Evolutionary conservation across 2,888 invertebrate species (phyloP), one percentile per base, ranked within the genome.

Genomic region (Resseliella maxima): DNA sequence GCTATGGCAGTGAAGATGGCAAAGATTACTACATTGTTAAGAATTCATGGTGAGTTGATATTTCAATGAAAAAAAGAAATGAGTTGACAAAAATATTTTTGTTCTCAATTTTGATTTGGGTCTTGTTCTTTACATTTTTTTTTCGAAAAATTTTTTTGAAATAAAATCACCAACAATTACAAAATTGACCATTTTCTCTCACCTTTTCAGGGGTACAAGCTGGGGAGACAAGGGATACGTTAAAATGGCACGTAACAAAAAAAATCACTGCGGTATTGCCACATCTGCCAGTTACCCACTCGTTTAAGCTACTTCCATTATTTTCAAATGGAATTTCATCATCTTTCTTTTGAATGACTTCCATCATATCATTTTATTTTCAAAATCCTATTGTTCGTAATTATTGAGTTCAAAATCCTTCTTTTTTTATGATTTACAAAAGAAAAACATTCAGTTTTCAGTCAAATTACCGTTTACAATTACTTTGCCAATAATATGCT

Each of bases 241-340:
- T 89, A 94, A 94, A 91, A 96, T 97, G 94, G 93, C 95, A 81
- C 93, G 96, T 88, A 96, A 97, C 91, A 92, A 92, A 88, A 89
- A 94, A 87, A 97, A 97, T 91, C 93, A 94, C 89, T 97, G 97
- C 91, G 97, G 96, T 89, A 93, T 97, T 90, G 96, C 96, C 86
- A 92, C 94, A 86, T 90, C 92, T 88, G 95, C 96, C 87, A 95
- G 95, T 89, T 97, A 95, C 91, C 96, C 96, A 46, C 92, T 95
- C 83, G 95, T 96, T 88, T 95, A 93, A 86, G 24, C 59, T 31
- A 31, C 27, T 3, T 24, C 5, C 2, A 27, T 15, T 72, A 27
- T 31, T 15, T 15, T 72, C 31, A 35, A 72, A 72, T n/a, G 72
- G 12, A 31, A 31, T 72, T 31, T 72, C 21, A 50, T 31, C 31